Evolutionary conservation across 2,113 vertebrate species (phyloP).

Genomic region (Microtus oregoni): DNA sequence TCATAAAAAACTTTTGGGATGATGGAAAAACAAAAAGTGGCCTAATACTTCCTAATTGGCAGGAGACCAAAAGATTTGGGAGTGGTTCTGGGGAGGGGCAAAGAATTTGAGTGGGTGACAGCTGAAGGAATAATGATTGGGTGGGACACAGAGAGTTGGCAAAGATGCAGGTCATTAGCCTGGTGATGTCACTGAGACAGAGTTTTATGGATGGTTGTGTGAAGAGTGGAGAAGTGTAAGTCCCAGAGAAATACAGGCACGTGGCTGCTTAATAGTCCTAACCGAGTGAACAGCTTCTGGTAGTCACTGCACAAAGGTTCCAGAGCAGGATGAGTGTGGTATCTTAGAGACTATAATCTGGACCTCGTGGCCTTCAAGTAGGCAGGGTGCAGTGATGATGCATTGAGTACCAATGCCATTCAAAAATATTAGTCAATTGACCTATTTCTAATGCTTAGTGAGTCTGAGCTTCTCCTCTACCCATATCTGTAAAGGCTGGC

Average conservation of each 20-base stretch:
- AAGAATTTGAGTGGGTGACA: conserved; percentile 61
- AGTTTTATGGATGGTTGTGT: background rate
- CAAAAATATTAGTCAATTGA: background rate
- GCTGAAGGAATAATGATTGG: conserved; percentile 23
- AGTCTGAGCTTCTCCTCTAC: background rate
- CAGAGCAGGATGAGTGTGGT: background rate
- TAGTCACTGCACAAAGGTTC: background rate
- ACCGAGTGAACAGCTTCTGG: background rate
- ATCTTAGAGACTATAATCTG: rapidly evolving
- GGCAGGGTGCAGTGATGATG: too few relatives aligned
- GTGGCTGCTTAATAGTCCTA: background rate
- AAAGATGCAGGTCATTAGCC: background rate
- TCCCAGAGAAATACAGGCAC: background rate
- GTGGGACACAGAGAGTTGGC: conserved; percentile 12
- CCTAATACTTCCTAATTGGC: background rate
- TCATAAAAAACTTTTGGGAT: background rate
- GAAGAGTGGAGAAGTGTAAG: background rate
- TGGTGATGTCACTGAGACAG: background rate
- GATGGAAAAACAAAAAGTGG: background rate
- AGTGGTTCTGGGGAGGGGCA: background rate
- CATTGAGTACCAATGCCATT: background rate
- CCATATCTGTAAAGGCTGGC: background rate
- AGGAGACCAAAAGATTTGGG: background rate
- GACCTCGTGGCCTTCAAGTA: background rate
- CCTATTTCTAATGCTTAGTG: background rate